Conservation (phyloP, 2,888 invertebrate genomes). For the Subacronicta megacephala region DNA sequence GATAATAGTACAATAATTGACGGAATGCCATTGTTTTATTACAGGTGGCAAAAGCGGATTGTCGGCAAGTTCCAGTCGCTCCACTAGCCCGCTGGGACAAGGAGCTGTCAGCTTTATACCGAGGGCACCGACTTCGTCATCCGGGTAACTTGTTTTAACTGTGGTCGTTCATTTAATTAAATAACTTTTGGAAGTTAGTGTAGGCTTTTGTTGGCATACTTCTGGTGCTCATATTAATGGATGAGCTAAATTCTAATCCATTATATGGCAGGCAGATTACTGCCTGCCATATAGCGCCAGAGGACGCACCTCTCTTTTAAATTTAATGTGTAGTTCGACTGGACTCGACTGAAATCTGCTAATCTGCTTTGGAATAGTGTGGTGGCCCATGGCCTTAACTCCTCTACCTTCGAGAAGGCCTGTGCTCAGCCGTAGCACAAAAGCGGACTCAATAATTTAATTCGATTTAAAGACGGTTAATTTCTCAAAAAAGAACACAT, state of each 20-base stretch:
- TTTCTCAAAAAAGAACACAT: too few relatives aligned
- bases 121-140: constrained; percentile 89
- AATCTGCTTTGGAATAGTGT: too few relatives aligned
- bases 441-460: too few relatives aligned
- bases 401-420: too few relatives aligned
- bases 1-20: constrained; percentile 44
- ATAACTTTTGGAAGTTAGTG: constrained; percentile 38
- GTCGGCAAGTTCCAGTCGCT: constrained; percentile 90
- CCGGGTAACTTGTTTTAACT: constrained; percentile 86
- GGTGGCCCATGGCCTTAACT: too few relatives aligned
- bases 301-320: too few relatives aligned
- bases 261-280: too few relatives aligned
- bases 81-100: constrained; percentile 88
- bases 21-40: constrained; percentile 60
- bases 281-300: too few relatives aligned
- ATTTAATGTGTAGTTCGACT: too few relatives aligned
- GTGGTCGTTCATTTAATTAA: constrained; percentile 36
- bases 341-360: too few relatives aligned
- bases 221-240: constrained; percentile 24
- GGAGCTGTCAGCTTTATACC: constrained; percentile 86
- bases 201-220: constrained; percentile 20
- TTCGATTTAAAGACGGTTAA: too few relatives aligned
- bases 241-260: constrained; percentile 1
- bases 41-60: constrained; percentile 84
- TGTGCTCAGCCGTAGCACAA: too few relatives aligned